Evolutionary conservation across 2,888 invertebrate species (phyloP), one percentile per base, ranked within the genome.

Genomic region (Stenolophus ochropezus): DNA sequence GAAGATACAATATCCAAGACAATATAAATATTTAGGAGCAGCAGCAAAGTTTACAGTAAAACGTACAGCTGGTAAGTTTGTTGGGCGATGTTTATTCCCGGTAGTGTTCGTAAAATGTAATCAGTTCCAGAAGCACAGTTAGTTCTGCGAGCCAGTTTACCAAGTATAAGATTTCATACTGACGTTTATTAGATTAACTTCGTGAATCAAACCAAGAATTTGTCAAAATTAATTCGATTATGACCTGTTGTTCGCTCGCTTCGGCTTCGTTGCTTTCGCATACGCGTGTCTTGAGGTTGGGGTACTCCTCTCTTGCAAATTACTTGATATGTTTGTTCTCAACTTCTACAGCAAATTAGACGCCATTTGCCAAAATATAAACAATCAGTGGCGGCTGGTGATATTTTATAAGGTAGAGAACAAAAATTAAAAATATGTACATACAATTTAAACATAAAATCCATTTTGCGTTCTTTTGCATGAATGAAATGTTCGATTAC

Each of bases 161-260:
- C 42, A 16, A 65, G 78, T 20, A 58, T 78, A 58, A 78, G 61
- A 78, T 78, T 78, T 78, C 78, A 65, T 49, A 65, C 78, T 49
- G 65, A 78, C 65, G 78, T 78, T 78, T 78, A 78, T 78, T 78
- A 65, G 21, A 78, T 78, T 78, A 78, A 78, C 65, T 78, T 77
- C 49, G 33, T 27, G 53, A 69, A 79, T 79, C 79, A 79, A 51
- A 71, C 51, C 71, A 53, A 69, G 79, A 69, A 79, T 79, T 79
- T 79, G 69, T 79, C 79, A 79, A 71, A 71, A 79, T 79, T 79
- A 71, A 79, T 79, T 69, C 71, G 33, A 79, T 79, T 79, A 79
- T 79, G 51, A 53, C 51, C 71, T 71, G 79, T 79, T 79, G 77
- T 69, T 79, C 69, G 33, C 69, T 79, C 23, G 51, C 47, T 71